These are phyloP conservation scores for Pipistrellus pygmaeus DNA, from an alignment of 2,797 vertebrate genomes.

Conservation along the genomic window DNA sequence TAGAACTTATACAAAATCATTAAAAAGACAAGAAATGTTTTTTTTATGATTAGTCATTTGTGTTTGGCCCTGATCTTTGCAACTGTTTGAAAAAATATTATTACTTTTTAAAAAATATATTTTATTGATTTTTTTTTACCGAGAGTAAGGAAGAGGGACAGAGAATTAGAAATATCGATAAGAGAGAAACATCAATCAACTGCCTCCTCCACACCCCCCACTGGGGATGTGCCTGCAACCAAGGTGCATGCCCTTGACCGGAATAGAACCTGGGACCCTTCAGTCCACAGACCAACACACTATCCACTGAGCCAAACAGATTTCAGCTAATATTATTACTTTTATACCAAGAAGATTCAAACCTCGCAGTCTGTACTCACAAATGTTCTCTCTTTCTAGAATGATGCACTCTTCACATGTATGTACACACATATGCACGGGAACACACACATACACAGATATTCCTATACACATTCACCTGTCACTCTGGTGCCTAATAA, in stretches of 20 bases:
- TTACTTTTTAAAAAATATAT: background rate
- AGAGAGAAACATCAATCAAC: too few species aligned
- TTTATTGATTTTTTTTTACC: too few species aligned
- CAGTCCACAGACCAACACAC: too few species aligned
- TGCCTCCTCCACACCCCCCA: too few species aligned
- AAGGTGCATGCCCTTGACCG: too few species aligned
- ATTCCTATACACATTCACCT: background rate
- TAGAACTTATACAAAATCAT: background rate
- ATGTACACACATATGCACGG: background rate
- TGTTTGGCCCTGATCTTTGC: background rate
- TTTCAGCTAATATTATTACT: background rate
- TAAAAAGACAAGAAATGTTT: background rate
- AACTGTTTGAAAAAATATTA: background rate
- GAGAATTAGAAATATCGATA: too few species aligned
- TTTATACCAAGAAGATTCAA: background rate
- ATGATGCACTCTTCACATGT: accelerated
- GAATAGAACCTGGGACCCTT: too few species aligned
- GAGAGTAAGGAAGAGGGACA: too few species aligned
- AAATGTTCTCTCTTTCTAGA: background rate
- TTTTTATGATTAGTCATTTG: background rate
- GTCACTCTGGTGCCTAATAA: background rate
- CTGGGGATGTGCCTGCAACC: too few species aligned
- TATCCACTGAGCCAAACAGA: too few species aligned
- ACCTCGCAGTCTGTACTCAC: background rate
- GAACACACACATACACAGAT: background rate